Evolutionary conservation across 2,113 vertebrate genomes (phyloP), one percentile per base, ranked within the genome.

Genomic region (Hippoglossus stenolepis): DNA sequence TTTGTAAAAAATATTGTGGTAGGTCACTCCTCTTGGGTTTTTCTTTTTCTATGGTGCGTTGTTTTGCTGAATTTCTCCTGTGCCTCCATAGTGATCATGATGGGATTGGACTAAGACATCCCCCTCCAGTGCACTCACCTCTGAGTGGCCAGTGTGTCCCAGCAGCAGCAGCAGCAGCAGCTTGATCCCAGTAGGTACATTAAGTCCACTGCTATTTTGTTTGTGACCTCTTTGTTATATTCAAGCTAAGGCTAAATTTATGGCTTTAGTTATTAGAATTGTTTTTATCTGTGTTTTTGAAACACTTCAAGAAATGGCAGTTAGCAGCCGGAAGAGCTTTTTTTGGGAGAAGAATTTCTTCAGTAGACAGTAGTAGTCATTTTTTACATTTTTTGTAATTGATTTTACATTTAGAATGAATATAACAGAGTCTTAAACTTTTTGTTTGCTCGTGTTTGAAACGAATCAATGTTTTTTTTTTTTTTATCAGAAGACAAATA

Each of bases 1-100:
- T 62, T 53, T 54, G 24, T 38, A 13, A 68, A 77, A 28, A 78
- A 75, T 70, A 80, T 85, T 80, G 24, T 75, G 59, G 18, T 1
- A 20, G 54, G 8, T 57, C 12, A 7, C 11, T 40, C 71, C 20
- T 74, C 21, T 26, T 40, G 28, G 26, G 1, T 31, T 31, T 60
- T 35, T 54, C 54, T 21, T 20, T 0, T 11, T 28, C n/a, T 43
- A 23, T 24, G 14, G 2, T 67, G 26, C 14, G 15, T 58, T 7
- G 17, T 57, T 28, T 14, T 49, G 18, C 28, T 53, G n/a, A 53
- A 24, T 28, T 17, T 53, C 40, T 77, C 35, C n/a, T 47, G 26
- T 67, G 21, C 18, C 49, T 73, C 20, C 20, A 40, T 74, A 70
- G 71, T 23, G 28, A 56, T 17, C 2, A n/a, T 67, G 77, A 75